Conservation (phyloP, 2,888 invertebrate genomes). For the Tethea ocularis region DNA sequence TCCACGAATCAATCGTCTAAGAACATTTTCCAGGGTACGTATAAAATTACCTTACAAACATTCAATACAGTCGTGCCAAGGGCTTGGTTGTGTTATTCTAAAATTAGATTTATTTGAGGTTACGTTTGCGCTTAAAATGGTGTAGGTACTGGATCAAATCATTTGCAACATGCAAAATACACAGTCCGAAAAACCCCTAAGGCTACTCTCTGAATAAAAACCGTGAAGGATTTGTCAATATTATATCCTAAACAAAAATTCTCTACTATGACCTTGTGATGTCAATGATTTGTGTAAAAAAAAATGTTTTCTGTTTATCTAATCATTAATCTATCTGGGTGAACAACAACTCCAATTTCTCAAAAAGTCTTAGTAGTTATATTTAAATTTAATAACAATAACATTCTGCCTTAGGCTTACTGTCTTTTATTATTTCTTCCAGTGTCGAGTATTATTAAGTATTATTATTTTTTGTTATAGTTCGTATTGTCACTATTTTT, state of each 20-base stretch:
- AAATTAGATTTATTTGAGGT: conserved; percentile 51
- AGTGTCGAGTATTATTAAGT: too few relatives aligned
- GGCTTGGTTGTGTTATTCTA: conserved; percentile 33
- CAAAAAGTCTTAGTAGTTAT: too few relatives aligned
- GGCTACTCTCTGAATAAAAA: too few relatives aligned
- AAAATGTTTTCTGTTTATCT: neutral
- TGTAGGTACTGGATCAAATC: conserved; percentile 3
- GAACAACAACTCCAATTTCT: too few relatives aligned
- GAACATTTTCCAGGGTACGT: conserved; percentile 80
- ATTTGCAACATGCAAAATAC: neutral
- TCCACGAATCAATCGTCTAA: conserved; percentile 73
- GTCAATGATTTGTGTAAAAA: neutral
- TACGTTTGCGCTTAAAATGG: conserved; percentile 20
- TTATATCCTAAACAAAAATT: neutral
- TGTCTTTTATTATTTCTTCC: too few relatives aligned
- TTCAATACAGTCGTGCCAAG: conserved; percentile 20
- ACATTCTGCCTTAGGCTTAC: too few relatives aligned
- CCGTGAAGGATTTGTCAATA: neutral
- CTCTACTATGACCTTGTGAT: neutral
- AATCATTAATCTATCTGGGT: neutral
- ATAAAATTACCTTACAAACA: conserved; percentile 22
- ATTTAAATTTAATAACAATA: too few relatives aligned
- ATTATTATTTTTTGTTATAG: too few relatives aligned
- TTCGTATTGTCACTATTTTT: too few relatives aligned
- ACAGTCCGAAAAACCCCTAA: neutral